A percentile compares a stretch with the other conserved stretches of the same genome.
These are phyloP conservation scores for Chrysina gloriosa DNA, from an alignment of 2,888 invertebrate genomes.

Conservation along the genomic window DNA sequence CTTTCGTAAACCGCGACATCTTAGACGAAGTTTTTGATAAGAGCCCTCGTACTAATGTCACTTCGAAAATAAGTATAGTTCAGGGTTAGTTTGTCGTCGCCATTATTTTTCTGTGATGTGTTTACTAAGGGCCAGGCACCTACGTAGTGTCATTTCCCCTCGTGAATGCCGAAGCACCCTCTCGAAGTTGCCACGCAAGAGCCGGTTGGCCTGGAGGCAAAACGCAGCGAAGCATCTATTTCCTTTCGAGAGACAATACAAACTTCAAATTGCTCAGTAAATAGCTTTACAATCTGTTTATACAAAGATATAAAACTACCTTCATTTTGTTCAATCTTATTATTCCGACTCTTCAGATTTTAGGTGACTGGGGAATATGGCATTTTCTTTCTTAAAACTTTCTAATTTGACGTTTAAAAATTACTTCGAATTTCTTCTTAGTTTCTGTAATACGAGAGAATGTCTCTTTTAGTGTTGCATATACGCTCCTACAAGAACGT, in stretches of 20 bases:
- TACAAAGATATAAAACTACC: slow-evolving; percentile 47
- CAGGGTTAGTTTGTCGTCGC: slow-evolving; percentile 34
- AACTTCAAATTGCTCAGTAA: slow-evolving; percentile 51
- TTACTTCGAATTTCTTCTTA: no score
- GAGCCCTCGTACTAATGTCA: slow-evolving; percentile 3
- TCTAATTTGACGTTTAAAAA: no score
- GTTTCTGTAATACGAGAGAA: no score
- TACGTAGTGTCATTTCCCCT: slow-evolving; percentile 49
- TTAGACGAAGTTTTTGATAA: slow-evolving; percentile 25
- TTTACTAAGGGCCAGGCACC: slow-evolving; percentile 46
- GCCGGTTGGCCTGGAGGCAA: slow-evolving; percentile 47
- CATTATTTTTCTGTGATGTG: slow-evolving; percentile 47
- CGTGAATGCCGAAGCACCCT: slow-evolving; percentile 47
- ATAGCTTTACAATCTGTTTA: slow-evolving; percentile 52
- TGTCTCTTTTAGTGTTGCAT: no score
- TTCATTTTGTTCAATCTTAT: slow-evolving; percentile 33
- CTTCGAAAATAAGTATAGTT: slow-evolving; percentile 16
- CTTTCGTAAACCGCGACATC: neutral
- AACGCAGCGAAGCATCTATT: slow-evolving; percentile 48
- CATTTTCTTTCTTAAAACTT: no score
- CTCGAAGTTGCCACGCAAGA: slow-evolving; percentile 48
- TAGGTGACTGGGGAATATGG: neutral
- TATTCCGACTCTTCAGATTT: slow-evolving; percentile 24
- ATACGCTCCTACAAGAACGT: no score
- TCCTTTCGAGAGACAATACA: slow-evolving; percentile 49